Evolutionary conservation across 2,888 invertebrate genomes (phyloP).

Genomic region (Mamestra brassicae): DNA sequence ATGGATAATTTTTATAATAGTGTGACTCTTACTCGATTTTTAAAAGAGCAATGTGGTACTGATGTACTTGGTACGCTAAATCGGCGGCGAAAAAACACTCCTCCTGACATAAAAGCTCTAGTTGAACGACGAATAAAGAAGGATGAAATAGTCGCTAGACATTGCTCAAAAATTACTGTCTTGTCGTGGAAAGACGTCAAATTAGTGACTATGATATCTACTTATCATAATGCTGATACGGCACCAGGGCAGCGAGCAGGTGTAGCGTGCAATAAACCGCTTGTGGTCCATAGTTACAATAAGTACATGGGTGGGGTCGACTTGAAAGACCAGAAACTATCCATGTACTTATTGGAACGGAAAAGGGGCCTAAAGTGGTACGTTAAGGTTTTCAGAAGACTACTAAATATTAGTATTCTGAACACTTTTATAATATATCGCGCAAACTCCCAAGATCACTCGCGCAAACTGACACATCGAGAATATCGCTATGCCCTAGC

Average conservation of each 20-base stretch:
- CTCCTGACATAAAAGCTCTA: neutral
- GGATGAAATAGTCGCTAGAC: neutral
- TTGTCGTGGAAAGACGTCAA: slow-evolving; percentile 52
- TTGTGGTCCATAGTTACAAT: slow-evolving; percentile 55
- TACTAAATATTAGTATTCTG: slow-evolving; percentile 54
- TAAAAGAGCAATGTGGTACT: slow-evolving; percentile 23
- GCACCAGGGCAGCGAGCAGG: slow-evolving; percentile 22
- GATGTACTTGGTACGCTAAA: slow-evolving; percentile 32
- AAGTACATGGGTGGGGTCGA: no score
- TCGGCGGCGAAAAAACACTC: slow-evolving; percentile 10
- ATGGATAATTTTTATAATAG: slow-evolving; percentile 59
- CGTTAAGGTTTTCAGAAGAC: slow-evolving; percentile 54
- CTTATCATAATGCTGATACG: slow-evolving; percentile 33
- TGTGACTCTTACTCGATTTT: slow-evolving; percentile 14
- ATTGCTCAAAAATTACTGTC: slow-evolving; percentile 1
- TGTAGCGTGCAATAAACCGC: slow-evolving; percentile 2
- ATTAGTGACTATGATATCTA: slow-evolving; percentile 41
- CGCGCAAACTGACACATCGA: slow-evolving; percentile 3
- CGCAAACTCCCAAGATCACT: slow-evolving; percentile 16
- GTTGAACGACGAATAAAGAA: slow-evolving; percentile 4
- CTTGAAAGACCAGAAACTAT: slow-evolving; percentile 60
- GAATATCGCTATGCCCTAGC: slow-evolving; percentile 30
- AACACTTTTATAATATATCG: slow-evolving; percentile 47
- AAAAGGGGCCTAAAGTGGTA: slow-evolving; percentile 8
- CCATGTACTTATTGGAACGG: slow-evolving; percentile 47